Conservation (phyloP, 1,140 invertebrate genomes). For the Diprion similis region DNA sequence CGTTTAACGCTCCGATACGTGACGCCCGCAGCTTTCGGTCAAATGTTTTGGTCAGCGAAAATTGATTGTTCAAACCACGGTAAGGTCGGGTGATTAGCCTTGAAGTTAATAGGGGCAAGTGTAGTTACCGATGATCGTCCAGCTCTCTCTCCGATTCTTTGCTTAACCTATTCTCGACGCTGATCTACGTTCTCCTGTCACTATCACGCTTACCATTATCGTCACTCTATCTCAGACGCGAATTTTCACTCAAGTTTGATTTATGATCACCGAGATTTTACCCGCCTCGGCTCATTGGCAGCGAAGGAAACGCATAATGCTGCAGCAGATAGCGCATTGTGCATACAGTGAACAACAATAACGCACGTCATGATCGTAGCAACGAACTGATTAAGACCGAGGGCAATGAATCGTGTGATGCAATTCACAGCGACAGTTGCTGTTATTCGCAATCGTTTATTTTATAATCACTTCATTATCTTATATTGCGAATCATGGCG, state of each 20-base stretch:
- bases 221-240: no score
- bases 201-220: not conserved
- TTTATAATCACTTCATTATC: not conserved
- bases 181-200: not conserved
- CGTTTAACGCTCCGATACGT: not conserved
- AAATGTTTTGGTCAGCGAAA: not conserved
- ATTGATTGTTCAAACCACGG: not conserved
- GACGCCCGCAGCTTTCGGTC: not conserved
- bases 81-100: not conserved
- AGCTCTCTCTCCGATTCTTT: not conserved
- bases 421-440: not conserved
- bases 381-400: not conserved
- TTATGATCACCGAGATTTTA: no score
- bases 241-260: no score
- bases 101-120: not conserved
- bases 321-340: not conserved
- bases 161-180: not conserved
- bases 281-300: no score
- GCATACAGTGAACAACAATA: not conserved
- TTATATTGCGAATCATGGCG: not conserved
- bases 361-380: not conserved
- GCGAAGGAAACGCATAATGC: not conserved
- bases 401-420: constrained; percentile 4
- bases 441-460: not conserved
- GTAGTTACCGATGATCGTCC: no score